Base-by-base conservation (phyloP, 1,140 invertebrate genomes). In the Pogonomyrmex barbatus region DNA sequence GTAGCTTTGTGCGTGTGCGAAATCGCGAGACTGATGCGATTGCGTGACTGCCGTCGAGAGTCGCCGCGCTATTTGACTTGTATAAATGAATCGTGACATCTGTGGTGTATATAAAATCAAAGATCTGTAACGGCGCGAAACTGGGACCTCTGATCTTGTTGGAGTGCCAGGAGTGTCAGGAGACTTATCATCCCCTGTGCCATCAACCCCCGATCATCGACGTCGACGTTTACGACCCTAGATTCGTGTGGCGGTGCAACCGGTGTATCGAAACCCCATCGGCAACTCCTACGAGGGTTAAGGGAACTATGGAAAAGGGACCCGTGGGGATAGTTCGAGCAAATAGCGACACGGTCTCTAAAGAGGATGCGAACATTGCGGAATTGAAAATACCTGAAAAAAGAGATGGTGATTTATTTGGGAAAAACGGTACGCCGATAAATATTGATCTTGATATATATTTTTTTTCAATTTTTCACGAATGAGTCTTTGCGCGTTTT, bases 101-200 rank as follows among this genome's bases (percentile, higher is more conserved):
- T 54, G 5, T 54, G 30, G 3, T 47, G 9, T 14, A 3, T 33
- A 3, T 33, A 30, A 54, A 85, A 87, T 58, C 24, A 5, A 91
- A 93, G 92, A 87, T 93, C 6, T 93, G 93, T 73, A 93, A 92
- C 60, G 92, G 90, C 1, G 77, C 91, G 30, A 92, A 92, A 78
- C 76, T 93, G 52, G 92, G 90, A 67, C 86, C 90, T 24, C 45
- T 93, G 78, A 93, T 93, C 67, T 73, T 93, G 2, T 65, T 92
- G 56, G 92, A 93, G 85, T 94, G 90, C 62, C 89, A 92, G 65
- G 90, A 92, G 17, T 93, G 92, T 82, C 87, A 90, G 54, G 91
- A 93, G 12, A 54, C 87, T 71, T 93, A 92, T 71, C 92, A 93
- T 81, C 92, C 89, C 0, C 60, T 92, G 3, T 93, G 92, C 58